These are phyloP conservation scores for Paratrypauchen microcephalus DNA, from an alignment of 2,797 vertebrate species.

Conservation along the genomic window DNA sequence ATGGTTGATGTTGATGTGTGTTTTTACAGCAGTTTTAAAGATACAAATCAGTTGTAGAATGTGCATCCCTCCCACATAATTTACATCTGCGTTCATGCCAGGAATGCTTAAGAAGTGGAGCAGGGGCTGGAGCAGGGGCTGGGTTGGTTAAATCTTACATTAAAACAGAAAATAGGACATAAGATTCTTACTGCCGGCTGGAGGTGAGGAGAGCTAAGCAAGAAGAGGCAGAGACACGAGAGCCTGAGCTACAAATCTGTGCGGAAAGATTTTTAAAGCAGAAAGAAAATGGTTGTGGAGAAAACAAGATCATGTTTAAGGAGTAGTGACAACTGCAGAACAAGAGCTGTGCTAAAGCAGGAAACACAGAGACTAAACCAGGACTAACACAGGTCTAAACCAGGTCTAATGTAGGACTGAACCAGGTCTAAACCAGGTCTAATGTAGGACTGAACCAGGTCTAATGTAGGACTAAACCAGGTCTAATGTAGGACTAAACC, in stretches of 20 bases:
- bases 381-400: no score
- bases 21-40: not conserved
- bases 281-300: not conserved
- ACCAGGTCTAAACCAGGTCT: no score
- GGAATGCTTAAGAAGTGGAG: conserved; percentile 29
- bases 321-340: no score
- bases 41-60: conserved; percentile 3
- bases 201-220: conserved; percentile 6
- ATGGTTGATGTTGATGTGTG: no score
- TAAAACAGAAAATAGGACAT: conserved; percentile 39
- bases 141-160: conserved; percentile 25
- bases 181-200: conserved; percentile 13
- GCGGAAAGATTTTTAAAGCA: not conserved
- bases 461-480: not conserved
- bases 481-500: no score
- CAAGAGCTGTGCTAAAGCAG: no score
- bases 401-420: no score
- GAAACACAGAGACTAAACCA: no score
- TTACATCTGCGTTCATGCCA: conserved; percentile 49
- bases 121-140: conserved; percentile 27
- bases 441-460: no score
- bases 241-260: conserved; percentile 6
- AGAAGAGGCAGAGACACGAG: conserved; percentile 27
- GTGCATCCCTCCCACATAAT: conserved; percentile 59
- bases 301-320: no score